These are phyloP conservation scores for Drosophila peninsularis DNA, from an alignment of 2,888 invertebrate species.

Conservation along the genomic window DNA sequence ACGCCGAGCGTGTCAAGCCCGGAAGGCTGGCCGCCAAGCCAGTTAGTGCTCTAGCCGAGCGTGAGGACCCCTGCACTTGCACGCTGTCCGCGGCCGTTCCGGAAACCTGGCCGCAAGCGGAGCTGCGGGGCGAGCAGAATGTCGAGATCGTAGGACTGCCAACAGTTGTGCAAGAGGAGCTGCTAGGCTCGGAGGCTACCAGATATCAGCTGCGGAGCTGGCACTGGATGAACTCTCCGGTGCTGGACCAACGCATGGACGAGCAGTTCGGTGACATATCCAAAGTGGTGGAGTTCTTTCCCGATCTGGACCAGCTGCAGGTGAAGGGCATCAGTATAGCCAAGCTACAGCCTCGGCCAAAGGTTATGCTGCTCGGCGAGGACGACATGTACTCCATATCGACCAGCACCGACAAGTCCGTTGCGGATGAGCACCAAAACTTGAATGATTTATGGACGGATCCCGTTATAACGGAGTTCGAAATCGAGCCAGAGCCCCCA, in stretches of 20 bases:
- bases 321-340: conserved; percentile 57
- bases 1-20: conserved; percentile 67
- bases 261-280: conserved; percentile 57
- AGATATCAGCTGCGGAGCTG: conserved; percentile 19
- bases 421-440: conserved; percentile 33
- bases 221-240: conserved; percentile 70
- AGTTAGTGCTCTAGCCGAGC: conserved; percentile 37
- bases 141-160: conserved; percentile 77
- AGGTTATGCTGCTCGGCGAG: conserved; percentile 24
- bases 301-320: conserved; percentile 70
- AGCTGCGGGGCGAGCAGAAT: conserved; percentile 38
- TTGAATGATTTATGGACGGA: not conserved
- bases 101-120: conserved; percentile 71
- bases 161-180: conserved; percentile 53
- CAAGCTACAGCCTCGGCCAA: conserved; percentile 14
- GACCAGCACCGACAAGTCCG: conserved; percentile 37
- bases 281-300: conserved; percentile 75
- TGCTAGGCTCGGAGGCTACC: conserved; percentile 55
- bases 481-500: conserved; percentile 1
- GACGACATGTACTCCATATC: conserved; percentile 53
- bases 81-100: conserved; percentile 27
- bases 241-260: conserved; percentile 64
- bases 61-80: conserved; percentile 40
- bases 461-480: not conserved
- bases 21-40: conserved; percentile 27